Evolutionary conservation across 1,140 invertebrate genomes (phyloP).

Genomic region (Penaeus indicus): DNA sequence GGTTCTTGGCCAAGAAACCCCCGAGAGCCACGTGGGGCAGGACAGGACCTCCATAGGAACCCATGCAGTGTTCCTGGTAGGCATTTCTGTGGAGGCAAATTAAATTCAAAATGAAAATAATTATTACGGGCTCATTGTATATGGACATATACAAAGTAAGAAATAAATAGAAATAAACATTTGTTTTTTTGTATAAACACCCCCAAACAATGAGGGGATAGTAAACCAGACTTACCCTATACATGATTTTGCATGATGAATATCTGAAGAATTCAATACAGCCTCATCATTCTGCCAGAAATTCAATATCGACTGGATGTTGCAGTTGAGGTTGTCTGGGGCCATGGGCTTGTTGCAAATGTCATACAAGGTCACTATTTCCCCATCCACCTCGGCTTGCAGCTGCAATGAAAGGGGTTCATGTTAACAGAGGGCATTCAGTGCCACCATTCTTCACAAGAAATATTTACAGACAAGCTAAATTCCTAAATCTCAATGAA

Average conservation of each 20-base stretch:
- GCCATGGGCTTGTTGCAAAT: conserved; percentile 92
- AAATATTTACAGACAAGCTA: too few relatives aligned
- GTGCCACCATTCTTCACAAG: not conserved
- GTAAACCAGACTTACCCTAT: conserved; percentile 45
- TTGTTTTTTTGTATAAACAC: too few relatives aligned
- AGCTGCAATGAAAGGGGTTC: conserved; percentile 22
- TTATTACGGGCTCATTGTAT: not conserved
- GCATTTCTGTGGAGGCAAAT: conserved; percentile 60
- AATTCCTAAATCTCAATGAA: not conserved
- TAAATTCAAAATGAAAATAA: not conserved
- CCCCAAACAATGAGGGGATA: not conserved
- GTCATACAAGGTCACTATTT: conserved; percentile 79
- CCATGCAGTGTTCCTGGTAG: conserved; percentile 77
- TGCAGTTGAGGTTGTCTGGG: conserved; percentile 79
- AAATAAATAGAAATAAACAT: not conserved
- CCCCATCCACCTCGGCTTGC: conserved; percentile 66
- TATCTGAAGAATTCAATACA: conserved; percentile 75
- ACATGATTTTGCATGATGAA: conserved; percentile 67
- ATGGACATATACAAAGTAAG: not conserved
- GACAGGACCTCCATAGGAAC: conserved; percentile 88
- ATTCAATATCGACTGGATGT: conserved; percentile 90
- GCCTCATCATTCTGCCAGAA: conserved; percentile 85
- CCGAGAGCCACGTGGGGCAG: conserved; percentile 92
- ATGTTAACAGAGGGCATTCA: not conserved
- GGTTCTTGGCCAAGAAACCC: conserved; percentile 81